Evolutionary conservation across 2,888 invertebrate species (phyloP).

Genomic region (Torymus texanus): DNA sequence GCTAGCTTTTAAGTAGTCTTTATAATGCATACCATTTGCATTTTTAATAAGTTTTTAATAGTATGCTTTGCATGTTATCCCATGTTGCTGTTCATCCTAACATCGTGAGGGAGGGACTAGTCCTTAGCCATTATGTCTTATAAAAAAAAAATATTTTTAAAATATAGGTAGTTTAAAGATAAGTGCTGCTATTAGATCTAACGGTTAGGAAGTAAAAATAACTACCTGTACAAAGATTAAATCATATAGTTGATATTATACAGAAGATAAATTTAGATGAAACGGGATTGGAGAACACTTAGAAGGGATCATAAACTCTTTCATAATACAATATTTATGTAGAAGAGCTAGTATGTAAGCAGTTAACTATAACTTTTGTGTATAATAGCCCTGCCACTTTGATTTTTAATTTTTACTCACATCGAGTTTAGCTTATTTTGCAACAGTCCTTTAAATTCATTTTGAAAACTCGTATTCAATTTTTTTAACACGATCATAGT

Average conservation of each 20-base stretch:
- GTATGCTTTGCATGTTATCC: too few species aligned
- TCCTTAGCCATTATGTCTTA: too few species aligned
- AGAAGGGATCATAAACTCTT: conserved; percentile 9
- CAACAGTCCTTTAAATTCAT: too few species aligned
- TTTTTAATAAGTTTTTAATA: too few species aligned
- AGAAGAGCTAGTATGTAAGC: not conserved
- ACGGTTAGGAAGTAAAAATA: conserved; percentile 10
- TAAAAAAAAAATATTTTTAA: not conserved
- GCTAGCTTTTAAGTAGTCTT: too few species aligned
- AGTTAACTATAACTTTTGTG: conserved; percentile 7
- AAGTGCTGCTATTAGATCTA: conserved; percentile 24
- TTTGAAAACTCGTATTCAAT: too few species aligned
- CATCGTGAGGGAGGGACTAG: too few species aligned
- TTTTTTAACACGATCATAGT: too few species aligned
- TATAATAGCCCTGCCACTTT: not conserved
- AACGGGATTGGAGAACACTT: not conserved
- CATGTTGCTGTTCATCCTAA: too few species aligned
- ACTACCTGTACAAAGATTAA: conserved; percentile 10
- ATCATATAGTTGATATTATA: conserved; percentile 20
- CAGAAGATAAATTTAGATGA: conserved; percentile 19
- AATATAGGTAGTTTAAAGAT: not conserved
- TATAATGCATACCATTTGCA: too few species aligned
- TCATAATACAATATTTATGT: conserved; percentile 19
- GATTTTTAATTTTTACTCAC: too few species aligned
- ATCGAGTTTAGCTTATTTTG: too few species aligned